Evolutionary conservation across 1,140 invertebrate genomes (phyloP).

Genomic region (Pseudomyrmex sp.): DNA sequence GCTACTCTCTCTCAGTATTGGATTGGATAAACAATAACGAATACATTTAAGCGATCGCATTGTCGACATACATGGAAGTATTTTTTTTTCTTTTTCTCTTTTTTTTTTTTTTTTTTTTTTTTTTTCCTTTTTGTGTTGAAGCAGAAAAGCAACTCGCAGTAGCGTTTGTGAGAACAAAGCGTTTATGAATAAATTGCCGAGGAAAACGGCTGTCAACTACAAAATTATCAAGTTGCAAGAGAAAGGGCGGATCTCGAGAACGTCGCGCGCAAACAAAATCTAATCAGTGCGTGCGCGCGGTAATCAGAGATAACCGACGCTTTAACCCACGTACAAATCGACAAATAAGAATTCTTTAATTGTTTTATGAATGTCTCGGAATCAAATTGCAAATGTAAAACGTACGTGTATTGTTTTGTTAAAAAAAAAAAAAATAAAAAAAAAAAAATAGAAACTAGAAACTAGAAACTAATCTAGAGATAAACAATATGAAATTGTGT

Average conservation of each 20-base stretch:
- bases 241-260: background rate
- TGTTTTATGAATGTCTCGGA: too few relatives aligned
- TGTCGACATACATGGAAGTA: background rate
- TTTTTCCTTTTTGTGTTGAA: background rate
- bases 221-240: constrained; percentile 38
- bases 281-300: background rate
- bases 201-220: constrained; percentile 44
- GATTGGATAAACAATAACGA: constrained; percentile 35
- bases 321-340: too few relatives aligned
- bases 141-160: constrained; percentile 27
- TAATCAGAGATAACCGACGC: constrained; percentile 25
- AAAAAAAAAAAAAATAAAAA: too few relatives aligned
- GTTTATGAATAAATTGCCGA: constrained; percentile 42
- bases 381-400: too few relatives aligned
- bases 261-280: background rate
- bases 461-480: too few relatives aligned
- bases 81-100: background rate
- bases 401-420: too few relatives aligned
- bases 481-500: too few relatives aligned
- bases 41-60: constrained; percentile 19
- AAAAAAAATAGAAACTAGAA: too few relatives aligned
- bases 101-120: background rate
- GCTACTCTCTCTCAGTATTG: constrained; percentile 25
- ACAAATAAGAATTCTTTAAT: too few relatives aligned
- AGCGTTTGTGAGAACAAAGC: constrained; percentile 35